A percentile compares a stretch with the other conserved stretches of the same genome.
These are phyloP conservation scores for Petromus typicus DNA, from an alignment of 2,113 vertebrate genomes.

Conservation along the genomic window DNA sequence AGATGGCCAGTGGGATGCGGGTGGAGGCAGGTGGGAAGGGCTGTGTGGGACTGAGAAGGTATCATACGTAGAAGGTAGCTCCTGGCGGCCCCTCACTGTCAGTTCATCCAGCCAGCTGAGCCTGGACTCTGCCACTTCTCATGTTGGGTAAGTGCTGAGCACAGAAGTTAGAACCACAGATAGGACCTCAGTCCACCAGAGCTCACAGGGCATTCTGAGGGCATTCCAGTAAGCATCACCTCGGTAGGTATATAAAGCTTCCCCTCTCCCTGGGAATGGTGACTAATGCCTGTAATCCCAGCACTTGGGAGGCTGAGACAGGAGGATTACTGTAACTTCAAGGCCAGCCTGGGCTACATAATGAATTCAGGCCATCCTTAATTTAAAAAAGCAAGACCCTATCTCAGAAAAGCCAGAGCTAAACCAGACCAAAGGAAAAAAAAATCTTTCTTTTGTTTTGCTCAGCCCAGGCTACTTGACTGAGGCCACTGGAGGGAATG, in stretches of 20 bases:
- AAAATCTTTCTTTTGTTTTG: background rate
- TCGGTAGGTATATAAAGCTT: background rate
- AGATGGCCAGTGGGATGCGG: background rate
- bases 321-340: background rate
- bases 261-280: background rate
- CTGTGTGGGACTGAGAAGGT: background rate
- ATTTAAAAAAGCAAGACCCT: background rate
- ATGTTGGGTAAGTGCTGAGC: background rate
- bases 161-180: background rate
- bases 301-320: background rate
- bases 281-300: background rate
- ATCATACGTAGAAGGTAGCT: background rate
- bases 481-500: slow-evolving; percentile 17
- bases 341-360: background rate
- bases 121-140: background rate
- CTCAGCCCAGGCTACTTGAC: background rate
- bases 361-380: background rate
- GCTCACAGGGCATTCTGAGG: background rate
- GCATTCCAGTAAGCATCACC: background rate
- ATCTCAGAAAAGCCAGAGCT: background rate
- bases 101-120: background rate
- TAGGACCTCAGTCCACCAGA: background rate
- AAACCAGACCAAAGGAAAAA: background rate
- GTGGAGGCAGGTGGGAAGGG: background rate
- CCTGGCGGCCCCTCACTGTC: background rate